Evolutionary conservation across 2,113 vertebrate species (phyloP), one percentile per base, ranked within the genome.

Genomic region (Gymnocephalus cernua): DNA sequence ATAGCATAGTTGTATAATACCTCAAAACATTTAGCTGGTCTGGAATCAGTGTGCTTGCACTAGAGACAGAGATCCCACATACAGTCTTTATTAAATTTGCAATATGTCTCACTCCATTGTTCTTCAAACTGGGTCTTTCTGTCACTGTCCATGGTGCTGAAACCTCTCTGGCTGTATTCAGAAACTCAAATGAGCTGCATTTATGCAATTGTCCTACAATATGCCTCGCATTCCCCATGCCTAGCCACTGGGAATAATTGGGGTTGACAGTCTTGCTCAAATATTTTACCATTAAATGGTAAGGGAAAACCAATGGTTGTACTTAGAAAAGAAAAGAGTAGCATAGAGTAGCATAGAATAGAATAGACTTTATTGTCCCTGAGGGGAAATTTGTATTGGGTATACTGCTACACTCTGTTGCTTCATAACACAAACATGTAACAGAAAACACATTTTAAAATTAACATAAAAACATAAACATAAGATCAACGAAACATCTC

Each of bases 101-200:
- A 4, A 74, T 23, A 14, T n/a, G 53, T 59, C 23, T 61, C n/a
- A 23, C 1, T 50, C 6, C 4, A 41, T n/a, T 38, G 59, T 45
- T n/a, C 57, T 6, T 74, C 16, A 48, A 47, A 66, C 4, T 18
- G 32, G 6, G 16, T 51, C 44, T 73, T 25, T 23, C 44, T 57
- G 41, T 50, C 57, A 57, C 68, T 54, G 53, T 89, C 67, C n/a
- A 13, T 47, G 45, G 59, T 79, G n/a, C 78, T 78, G 58, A 79
- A 80, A 19, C 23, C 44, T 51, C 19, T 65, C 51, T 67, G n/a
- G 3, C 29, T 47, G 38, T 44, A 41, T 50, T 54, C 51, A 53
- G 19, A 23, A 53, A n/a, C 51, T 11, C 21, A 53, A 53, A 53
- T 53, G 19, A 53, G 21, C 3, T 53, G 21, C 21, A 53, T 23